phyloP scores from a whole-genome alignment of 2,888 invertebrate genomes.

The Rhodophaea formosa region DNA sequence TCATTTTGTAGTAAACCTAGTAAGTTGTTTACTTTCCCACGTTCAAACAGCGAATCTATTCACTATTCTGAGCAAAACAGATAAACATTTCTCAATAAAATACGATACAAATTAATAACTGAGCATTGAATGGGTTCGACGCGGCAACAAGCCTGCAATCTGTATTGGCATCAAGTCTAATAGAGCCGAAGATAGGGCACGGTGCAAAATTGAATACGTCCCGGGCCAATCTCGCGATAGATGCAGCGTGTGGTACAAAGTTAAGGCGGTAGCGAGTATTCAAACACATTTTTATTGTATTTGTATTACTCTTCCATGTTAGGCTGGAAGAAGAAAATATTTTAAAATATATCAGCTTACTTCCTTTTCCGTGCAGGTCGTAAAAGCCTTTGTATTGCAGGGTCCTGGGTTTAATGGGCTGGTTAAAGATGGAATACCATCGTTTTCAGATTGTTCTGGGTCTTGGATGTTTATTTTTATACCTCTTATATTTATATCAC shows the following conservation, averaged over 20 bases:
- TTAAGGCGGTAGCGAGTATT: conserved; percentile 28
- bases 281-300: background rate
- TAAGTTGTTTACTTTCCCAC: no score
- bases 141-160: conserved; percentile 36
- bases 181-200: conserved; percentile 68
- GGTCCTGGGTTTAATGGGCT: no score
- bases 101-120: conserved; percentile 19
- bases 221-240: conserved; percentile 73
- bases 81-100: background rate
- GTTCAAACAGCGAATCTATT: no score
- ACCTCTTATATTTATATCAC: no score
- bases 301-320: background rate
- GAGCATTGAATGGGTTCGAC: conserved; percentile 13
- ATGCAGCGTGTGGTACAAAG: conserved; percentile 40
- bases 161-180: conserved; percentile 53
- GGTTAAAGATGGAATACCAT: no score
- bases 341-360: no score
- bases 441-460: no score
- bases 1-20: no score
- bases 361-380: no score
- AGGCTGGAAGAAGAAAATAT: no score
- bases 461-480: no score
- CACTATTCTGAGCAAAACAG: background rate
- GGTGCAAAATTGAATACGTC: conserved; percentile 77
- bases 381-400: no score